These are phyloP conservation scores for Oryzias woworae DNA, from an alignment of 2,113 vertebrate genomes.

Conservation along the genomic window DNA sequence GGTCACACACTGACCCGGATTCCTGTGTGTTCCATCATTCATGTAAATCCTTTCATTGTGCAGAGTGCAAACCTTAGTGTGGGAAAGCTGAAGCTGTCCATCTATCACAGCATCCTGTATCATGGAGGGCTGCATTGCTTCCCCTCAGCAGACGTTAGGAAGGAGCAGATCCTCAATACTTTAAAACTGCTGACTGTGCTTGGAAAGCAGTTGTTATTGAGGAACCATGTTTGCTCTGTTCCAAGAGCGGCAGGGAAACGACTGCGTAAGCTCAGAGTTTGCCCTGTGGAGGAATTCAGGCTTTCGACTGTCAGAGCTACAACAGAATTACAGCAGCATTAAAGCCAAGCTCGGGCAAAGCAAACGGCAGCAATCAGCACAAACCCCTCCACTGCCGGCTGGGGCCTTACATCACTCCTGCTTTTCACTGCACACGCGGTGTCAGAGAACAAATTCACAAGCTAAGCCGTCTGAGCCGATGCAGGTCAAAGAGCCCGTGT, in stretches of 20 bases:
- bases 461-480: too few relatives aligned
- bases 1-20: background rate
- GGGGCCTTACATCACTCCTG: too few relatives aligned
- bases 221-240: slow-evolving; percentile 32
- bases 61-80: slow-evolving; percentile 8
- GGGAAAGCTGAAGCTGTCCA: too few relatives aligned
- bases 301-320: slow-evolving; percentile 35
- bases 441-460: too few relatives aligned
- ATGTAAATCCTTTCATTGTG: background rate
- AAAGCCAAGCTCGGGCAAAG: slow-evolving; percentile 43
- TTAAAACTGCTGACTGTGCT: slow-evolving; percentile 38
- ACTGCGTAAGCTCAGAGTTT: slow-evolving; percentile 43
- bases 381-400: slow-evolving; percentile 26
- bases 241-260: slow-evolving; percentile 15
- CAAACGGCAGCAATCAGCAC: slow-evolving; percentile 56
- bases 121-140: too few relatives aligned
- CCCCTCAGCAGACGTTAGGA: too few relatives aligned
- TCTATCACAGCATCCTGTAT: too few relatives aligned
- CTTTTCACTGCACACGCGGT: too few relatives aligned
- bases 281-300: slow-evolving; percentile 36
- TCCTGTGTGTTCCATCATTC: slow-evolving; percentile 26
- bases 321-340: slow-evolving; percentile 46
- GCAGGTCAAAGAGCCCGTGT: too few relatives aligned
- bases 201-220: slow-evolving; percentile 39
- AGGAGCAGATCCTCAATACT: slow-evolving; percentile 4